These are phyloP conservation scores for Drosophila eugracilis DNA, from an alignment of 1,140 invertebrate species.

Conservation along the genomic window DNA sequence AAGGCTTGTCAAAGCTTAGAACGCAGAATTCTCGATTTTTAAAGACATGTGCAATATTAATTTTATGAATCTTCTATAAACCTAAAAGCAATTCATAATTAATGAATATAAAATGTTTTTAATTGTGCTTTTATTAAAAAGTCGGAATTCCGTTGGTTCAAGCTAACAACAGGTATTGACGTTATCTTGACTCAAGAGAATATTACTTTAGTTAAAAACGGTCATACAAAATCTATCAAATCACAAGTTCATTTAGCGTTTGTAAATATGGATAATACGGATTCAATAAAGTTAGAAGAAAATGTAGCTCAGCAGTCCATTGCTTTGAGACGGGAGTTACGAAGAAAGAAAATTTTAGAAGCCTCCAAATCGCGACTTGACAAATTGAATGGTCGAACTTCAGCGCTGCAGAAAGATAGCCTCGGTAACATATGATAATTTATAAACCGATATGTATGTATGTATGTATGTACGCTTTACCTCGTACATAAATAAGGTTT, in stretches of 20 bases:
- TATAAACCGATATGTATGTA: background rate
- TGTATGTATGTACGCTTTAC: background rate
- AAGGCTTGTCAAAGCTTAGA: too few relatives aligned
- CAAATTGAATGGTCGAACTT: constrained; percentile 45
- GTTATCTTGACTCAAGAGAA: background rate
- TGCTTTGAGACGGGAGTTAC: constrained; percentile 37
- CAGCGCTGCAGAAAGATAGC: constrained; percentile 5
- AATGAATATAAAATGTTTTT: too few relatives aligned
- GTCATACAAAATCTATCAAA: constrained; percentile 3
- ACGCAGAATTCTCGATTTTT: too few relatives aligned
- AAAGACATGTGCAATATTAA: too few relatives aligned
- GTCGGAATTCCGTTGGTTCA: too few relatives aligned
- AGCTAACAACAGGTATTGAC: background rate
- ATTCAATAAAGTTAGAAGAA: background rate
- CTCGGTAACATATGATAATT: background rate
- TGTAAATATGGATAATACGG: constrained; percentile 22
- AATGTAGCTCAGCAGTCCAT: constrained; percentile 4
- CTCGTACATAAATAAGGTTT: background rate
- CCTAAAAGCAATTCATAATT: too few relatives aligned
- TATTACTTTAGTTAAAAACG: background rate
- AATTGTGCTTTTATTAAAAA: too few relatives aligned
- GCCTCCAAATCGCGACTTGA: constrained; percentile 49
- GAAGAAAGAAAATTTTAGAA: constrained; percentile 54
- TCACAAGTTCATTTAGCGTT: constrained; percentile 1
- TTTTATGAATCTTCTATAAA: too few relatives aligned